Conservation (phyloP, 1,140 invertebrate genomes). For the Drosophila watanabei region DNA sequence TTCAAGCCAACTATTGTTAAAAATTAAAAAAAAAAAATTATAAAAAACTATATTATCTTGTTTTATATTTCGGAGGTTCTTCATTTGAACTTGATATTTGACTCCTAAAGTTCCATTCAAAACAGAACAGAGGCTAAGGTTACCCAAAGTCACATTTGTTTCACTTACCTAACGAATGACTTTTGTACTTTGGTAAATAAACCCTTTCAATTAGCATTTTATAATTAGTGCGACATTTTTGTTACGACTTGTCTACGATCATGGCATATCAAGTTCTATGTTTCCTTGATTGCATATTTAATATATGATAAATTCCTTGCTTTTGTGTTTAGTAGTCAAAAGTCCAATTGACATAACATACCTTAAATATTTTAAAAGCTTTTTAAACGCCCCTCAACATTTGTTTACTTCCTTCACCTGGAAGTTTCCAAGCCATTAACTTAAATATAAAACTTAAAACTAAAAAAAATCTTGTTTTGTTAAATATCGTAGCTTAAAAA, state of each 20-base stretch:
- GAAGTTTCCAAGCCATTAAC: background rate
- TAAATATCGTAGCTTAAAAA: background rate
- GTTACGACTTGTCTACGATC: background rate
- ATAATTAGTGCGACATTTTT: background rate
- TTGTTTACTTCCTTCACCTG: background rate
- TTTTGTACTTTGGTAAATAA: background rate
- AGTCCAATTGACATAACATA: too few species aligned
- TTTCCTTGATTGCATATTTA: too few species aligned
- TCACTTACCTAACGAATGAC: background rate
- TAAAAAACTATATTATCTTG: slow-evolving; percentile 27
- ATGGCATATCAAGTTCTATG: too few species aligned
- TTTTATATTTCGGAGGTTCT: too few species aligned
- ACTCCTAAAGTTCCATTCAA: background rate
- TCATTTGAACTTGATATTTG: background rate
- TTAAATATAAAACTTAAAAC: background rate
- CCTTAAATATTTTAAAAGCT: too few species aligned
- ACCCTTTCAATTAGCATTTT: background rate
- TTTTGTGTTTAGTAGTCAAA: background rate
- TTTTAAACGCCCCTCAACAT: too few species aligned
- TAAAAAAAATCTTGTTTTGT: background rate
- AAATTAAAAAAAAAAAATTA: slow-evolving; percentile 63
- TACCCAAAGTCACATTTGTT: too few species aligned
- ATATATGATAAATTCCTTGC: too few species aligned
- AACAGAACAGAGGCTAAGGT: too few species aligned
- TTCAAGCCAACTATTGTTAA: slow-evolving; percentile 64